These are phyloP conservation scores for Stomatorhinus walkeri DNA, from an alignment of 2,797 vertebrate genomes.

Conservation along the genomic window DNA sequence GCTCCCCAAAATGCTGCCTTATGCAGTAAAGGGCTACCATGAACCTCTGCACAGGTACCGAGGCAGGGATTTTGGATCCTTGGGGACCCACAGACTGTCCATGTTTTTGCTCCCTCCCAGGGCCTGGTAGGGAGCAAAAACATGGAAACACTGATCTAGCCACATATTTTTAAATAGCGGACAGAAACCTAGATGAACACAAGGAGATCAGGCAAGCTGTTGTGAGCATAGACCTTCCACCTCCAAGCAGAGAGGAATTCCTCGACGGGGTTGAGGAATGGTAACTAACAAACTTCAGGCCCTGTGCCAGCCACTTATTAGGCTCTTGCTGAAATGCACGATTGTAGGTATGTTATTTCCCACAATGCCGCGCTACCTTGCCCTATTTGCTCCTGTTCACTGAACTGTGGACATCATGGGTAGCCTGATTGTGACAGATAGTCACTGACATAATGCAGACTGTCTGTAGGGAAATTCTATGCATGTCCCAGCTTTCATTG, in stretches of 20 bases:
- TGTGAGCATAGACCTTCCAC: not conserved
- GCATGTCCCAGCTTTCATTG: not conserved
- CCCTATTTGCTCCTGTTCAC: not conserved
- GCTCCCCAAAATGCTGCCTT: no score
- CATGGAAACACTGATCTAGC: not conserved
- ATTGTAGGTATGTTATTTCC: not conserved
- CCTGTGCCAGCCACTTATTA: not conserved
- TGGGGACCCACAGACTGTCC: no score
- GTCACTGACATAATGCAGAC: not conserved
- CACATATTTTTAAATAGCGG: not conserved
- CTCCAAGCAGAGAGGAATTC: no score
- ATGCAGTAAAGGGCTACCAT: no score
- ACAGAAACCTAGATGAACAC: not conserved
- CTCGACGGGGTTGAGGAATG: no score
- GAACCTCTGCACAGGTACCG: not conserved
- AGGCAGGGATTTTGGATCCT: not conserved
- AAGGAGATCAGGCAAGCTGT: not conserved
- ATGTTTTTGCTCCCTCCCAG: not conserved
- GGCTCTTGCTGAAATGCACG: not conserved
- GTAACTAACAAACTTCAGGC: not conserved
- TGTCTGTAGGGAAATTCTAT: not conserved
- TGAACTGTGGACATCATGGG: not conserved
- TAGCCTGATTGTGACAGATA: not conserved
- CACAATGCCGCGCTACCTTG: not conserved
- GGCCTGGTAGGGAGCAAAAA: not conserved